These are phyloP conservation scores for Leptopilina myrica DNA, from an alignment of 2,888 invertebrate genomes.

Conservation along the genomic window DNA sequence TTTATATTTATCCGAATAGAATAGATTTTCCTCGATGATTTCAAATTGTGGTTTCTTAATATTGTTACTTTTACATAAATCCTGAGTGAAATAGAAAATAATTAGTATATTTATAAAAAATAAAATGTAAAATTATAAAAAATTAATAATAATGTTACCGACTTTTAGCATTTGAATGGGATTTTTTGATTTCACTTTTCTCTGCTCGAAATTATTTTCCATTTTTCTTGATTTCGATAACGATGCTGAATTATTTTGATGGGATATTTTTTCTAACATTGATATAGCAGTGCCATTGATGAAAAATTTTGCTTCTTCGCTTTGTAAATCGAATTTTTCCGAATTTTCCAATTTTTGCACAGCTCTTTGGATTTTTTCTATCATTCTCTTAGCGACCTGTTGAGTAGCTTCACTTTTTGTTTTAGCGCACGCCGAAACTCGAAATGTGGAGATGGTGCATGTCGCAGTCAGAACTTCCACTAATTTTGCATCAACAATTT, in stretches of 20 bases:
- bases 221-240: not conserved
- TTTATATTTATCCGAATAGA: slow-evolving; percentile 66
- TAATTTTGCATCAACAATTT: slow-evolving; percentile 84
- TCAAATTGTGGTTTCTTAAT: not conserved
- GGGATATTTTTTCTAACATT: not conserved
- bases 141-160: not conserved
- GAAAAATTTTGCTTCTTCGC: not conserved
- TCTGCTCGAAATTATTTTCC: not conserved
- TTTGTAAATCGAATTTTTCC: not conserved
- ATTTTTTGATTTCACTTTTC: not conserved
- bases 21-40: not conserved
- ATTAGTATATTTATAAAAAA: not conserved
- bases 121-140: not conserved
- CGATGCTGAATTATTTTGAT: not conserved
- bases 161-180: no score
- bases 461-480: slow-evolving; percentile 80
- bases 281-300: not conserved
- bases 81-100: not conserved
- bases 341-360: not conserved
- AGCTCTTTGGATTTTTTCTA: not conserved
- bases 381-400: not conserved
- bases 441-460: slow-evolving; percentile 65
- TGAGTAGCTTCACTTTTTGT: not conserved
- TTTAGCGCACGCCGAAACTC: not conserved
- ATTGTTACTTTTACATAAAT: not conserved